Percentiles rank a stretch among this genome's conserved stretches.
Evolutionary conservation across 2,113 vertebrate genomes (phyloP).

Genomic region (Poeciliopsis prolifica): DNA sequence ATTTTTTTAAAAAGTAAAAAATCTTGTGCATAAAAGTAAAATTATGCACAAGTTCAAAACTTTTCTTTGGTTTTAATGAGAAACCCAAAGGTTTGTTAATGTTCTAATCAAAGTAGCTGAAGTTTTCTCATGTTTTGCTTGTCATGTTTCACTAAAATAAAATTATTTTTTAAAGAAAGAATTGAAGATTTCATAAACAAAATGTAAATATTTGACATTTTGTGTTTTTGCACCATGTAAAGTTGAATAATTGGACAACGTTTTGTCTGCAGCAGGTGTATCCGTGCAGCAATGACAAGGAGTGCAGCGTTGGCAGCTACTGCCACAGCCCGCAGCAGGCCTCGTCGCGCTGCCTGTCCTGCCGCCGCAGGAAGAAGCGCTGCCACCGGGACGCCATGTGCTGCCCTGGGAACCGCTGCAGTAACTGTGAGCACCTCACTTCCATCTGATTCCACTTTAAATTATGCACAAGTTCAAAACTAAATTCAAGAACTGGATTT

Average conservation of each 20-base stretch:
- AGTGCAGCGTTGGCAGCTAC: conserved; percentile 90
- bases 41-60: too few species aligned
- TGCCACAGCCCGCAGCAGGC: conserved; percentile 93
- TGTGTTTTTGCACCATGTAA: not conserved
- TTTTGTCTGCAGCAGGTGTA: conserved; percentile 79
- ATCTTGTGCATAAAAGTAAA: too few species aligned
- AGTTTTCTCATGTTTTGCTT: too few species aligned
- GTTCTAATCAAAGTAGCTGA: too few species aligned
- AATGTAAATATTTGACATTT: not conserved
- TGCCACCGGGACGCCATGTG: conserved; percentile 96
- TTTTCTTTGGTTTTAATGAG: too few species aligned
- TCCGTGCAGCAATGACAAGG: conserved; percentile 92
- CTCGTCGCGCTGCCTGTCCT: conserved; percentile 86
- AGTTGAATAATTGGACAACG: not conserved
- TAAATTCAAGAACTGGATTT: not conserved
- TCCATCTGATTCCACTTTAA: not conserved
- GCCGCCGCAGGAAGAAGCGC: conserved; percentile 92
- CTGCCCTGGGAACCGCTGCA: conserved; percentile 93
- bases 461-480: not conserved
- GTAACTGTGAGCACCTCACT: conserved; percentile 83
- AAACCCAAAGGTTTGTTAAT: too few species aligned
- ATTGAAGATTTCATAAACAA: not conserved
- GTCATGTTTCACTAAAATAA: too few species aligned
- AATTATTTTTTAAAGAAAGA: not conserved
- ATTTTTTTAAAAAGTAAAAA: too few species aligned